A percentile compares a stretch with the other conserved stretches of the same genome.
phyloP scores from a whole-genome alignment of 2,113 vertebrate species.

The Apodemus sylvaticus region DNA sequence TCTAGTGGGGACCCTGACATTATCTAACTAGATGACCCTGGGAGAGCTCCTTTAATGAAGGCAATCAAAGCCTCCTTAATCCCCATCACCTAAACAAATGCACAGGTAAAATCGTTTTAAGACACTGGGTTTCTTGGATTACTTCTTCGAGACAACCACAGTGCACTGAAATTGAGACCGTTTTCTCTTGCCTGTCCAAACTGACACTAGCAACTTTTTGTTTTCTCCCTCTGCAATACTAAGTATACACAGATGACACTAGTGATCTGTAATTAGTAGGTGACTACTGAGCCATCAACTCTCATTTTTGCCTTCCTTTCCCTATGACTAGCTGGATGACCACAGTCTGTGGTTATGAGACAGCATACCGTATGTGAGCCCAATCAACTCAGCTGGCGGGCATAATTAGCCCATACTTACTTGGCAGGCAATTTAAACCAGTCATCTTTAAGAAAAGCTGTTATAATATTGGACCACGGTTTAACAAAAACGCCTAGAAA shows the following conservation, averaged over 20 bases:
- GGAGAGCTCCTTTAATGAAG: conserved; percentile 40
- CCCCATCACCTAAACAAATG: neutral
- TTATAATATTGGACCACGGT: neutral
- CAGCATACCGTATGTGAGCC: conserved; percentile 53
- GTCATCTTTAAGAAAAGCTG: neutral
- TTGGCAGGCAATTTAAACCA: conserved; percentile 21
- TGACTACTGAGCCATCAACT: conserved; percentile 58
- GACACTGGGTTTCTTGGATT: neutral
- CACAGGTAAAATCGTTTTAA: neutral
- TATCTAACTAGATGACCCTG: neutral
- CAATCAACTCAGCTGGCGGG: neutral
- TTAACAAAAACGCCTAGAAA: neutral
- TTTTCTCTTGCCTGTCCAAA: conserved; percentile 29
- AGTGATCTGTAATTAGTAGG: conserved; percentile 62
- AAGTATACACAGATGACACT: conserved; percentile 61
- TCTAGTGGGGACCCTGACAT: conserved; percentile 32
- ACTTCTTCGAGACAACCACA: conserved; percentile 17
- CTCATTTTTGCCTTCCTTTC: conserved; percentile 42
- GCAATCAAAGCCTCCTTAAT: conserved; percentile 9
- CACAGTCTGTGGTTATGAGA: conserved; percentile 66
- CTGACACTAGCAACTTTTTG: conserved; percentile 31
- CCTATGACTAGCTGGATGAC: conserved; percentile 15
- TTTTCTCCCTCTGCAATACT: neutral
- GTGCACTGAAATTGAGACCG: conserved; percentile 14
- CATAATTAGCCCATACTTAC: neutral